These are phyloP conservation scores for Eulemur albifrons DNA, from an alignment of 2,797 vertebrate species.

Conservation along the genomic window DNA sequence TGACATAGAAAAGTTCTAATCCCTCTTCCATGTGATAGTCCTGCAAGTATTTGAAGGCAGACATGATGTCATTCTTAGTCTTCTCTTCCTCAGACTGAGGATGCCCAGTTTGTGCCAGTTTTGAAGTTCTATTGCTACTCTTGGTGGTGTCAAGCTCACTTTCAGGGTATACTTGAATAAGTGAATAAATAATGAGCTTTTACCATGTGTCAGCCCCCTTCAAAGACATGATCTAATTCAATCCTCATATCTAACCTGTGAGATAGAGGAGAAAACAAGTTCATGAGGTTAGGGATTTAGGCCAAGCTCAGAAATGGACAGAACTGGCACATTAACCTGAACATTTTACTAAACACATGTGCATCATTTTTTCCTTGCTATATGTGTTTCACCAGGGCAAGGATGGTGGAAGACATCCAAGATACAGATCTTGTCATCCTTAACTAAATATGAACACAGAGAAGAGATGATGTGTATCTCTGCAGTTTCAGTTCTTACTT, in stretches of 20 bases:
- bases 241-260: background rate
- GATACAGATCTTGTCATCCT: background rate
- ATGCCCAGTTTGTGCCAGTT: background rate
- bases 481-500: background rate
- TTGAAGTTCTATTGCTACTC: background rate
- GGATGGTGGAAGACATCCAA: background rate
- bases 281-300: background rate
- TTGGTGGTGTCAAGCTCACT: background rate
- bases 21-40: background rate
- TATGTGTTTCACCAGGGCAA: background rate
- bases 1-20: background rate
- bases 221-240: constrained; percentile 18
- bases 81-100: background rate
- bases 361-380: background rate
- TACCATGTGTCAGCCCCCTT: background rate
- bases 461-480: background rate
- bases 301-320: background rate
- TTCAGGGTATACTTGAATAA: background rate
- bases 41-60: background rate
- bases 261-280: constrained; percentile 19
- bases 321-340: background rate
- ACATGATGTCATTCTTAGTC: background rate
- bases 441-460: background rate
- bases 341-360: background rate
- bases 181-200: background rate